phyloP scores from a whole-genome alignment of 2,797 vertebrate genomes.

The Trichosurus vulpecula region DNA sequence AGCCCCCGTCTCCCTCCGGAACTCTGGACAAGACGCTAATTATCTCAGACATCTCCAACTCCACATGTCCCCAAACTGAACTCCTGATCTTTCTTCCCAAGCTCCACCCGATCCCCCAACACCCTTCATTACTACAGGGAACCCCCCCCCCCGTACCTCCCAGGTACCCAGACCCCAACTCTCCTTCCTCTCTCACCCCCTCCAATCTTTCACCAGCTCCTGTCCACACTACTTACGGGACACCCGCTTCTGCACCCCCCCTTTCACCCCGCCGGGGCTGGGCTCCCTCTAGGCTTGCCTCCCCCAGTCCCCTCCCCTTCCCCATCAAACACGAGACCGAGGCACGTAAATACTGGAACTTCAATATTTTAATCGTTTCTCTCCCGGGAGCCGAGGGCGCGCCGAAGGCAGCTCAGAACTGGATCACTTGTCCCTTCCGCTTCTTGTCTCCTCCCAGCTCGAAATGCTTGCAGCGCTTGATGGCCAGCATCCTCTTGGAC shows the following conservation, averaged over 20 bases:
- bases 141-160: too few species aligned
- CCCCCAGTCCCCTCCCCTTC: too few species aligned
- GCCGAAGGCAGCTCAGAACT: constrained; percentile 89
- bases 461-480: too few species aligned
- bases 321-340: background rate
- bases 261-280: too few species aligned
- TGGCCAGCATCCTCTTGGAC: too few species aligned
- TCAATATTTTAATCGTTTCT: background rate
- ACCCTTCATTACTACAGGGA: background rate
- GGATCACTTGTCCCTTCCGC: constrained; percentile 99
- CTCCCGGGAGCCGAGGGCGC: background rate
- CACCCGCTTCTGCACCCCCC: too few species aligned
- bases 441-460: too few species aligned
- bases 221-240: too few species aligned
- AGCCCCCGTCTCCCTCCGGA: background rate
- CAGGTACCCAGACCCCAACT: too few species aligned
- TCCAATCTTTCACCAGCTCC: too few species aligned
- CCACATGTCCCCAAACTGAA: background rate
- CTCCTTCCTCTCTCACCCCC: too few species aligned
- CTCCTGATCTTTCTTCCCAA: background rate
- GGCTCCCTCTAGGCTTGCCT: too few species aligned
- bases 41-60: background rate
- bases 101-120: background rate
- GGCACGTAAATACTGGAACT: background rate
- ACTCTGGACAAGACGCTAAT: background rate